Base-by-base conservation (phyloP, 2,888 invertebrate genomes). In the Synanthedon formicaeformis region DNA sequence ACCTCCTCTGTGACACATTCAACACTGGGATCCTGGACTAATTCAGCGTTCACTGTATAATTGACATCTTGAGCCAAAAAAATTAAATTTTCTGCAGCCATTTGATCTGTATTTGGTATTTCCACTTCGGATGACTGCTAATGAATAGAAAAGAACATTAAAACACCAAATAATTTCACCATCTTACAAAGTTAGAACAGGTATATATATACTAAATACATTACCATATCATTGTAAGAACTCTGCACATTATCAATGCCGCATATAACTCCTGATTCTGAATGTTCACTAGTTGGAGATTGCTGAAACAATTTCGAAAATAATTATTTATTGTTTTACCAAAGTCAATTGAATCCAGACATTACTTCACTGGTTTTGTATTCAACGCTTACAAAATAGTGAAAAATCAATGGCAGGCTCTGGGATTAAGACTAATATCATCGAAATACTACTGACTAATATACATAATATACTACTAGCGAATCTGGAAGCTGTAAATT, bases 1-100 rank as follows among this genome's bases (percentile, higher is more conserved):
- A 95, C 92, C 75, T 94, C 94, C 66, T 94, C 94, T 0, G 93
- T 93, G 50, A 94, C 93, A 69, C 89, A 89, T 55, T 91, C 90
- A 18, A 89, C 89, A 64, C 78, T 85, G 2, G 81, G 81, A 55
- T 83, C 85, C 54, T 77, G 80, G 0, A 76, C 73, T 13, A 84
- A 62, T 49, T 81, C 82, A 0, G 79, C 75, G 18, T 78, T 71
- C 51, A 83, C 86, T 2, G 78, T 73, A 56, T 82, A 88, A 53
- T 72, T 76, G 18, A 85, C 78, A 71, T 91, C 91, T 56, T 90
- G 90, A 3, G 91, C 85, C 71, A 91, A 81, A 61, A 83, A 91
- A 73, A 91, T 90, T 40, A 91, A 71, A 68, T 91, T 91, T 65
- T 91, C 91, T 1, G 91, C 91, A 11, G 91, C 91, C 75, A 90